Percentiles rank a stretch among this genome's conserved stretches.
Conservation (phyloP, 2,113 vertebrate genomes). For the Crotophaga sulcirostris region DNA sequence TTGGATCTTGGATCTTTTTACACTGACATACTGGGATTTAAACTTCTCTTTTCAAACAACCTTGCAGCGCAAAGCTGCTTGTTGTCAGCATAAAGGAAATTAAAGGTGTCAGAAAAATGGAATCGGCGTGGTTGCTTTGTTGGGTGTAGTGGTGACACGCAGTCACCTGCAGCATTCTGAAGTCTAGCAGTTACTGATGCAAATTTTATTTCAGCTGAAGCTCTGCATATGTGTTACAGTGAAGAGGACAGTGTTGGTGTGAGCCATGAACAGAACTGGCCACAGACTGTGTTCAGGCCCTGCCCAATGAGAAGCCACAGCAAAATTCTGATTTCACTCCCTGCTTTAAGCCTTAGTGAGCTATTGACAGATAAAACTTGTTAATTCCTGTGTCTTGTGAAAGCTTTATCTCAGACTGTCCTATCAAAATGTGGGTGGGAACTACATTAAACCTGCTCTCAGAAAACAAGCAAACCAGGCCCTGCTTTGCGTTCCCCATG, state of each 20-base stretch:
- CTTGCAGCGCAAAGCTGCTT: background rate
- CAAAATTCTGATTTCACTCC: slow-evolving; percentile 7
- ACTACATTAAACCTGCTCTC: slow-evolving; percentile 72
- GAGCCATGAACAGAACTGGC: background rate
- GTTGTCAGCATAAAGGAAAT: background rate
- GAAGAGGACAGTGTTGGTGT: background rate
- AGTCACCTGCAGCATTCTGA: background rate
- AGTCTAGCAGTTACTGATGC: background rate
- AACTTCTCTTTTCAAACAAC: background rate
- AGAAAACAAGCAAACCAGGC: slow-evolving; percentile 9
- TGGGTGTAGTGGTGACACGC: background rate
- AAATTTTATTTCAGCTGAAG: background rate
- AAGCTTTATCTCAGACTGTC: slow-evolving; percentile 69
- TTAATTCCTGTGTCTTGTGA: slow-evolving; percentile 42
- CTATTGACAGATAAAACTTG: slow-evolving; percentile 52
- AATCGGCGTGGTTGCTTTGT: background rate
- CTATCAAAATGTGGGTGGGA: slow-evolving; percentile 69
- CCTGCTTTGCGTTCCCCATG: background rate
- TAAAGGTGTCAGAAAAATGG: background rate
- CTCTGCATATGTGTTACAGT: background rate
- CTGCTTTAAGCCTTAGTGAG: slow-evolving; percentile 69
- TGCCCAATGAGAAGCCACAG: background rate
- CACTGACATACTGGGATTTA: background rate
- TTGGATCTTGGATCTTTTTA: background rate
- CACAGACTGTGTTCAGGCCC: background rate